Conservation (phyloP, 2,797 vertebrate genomes). For the Epinephelus coioides region DNA sequence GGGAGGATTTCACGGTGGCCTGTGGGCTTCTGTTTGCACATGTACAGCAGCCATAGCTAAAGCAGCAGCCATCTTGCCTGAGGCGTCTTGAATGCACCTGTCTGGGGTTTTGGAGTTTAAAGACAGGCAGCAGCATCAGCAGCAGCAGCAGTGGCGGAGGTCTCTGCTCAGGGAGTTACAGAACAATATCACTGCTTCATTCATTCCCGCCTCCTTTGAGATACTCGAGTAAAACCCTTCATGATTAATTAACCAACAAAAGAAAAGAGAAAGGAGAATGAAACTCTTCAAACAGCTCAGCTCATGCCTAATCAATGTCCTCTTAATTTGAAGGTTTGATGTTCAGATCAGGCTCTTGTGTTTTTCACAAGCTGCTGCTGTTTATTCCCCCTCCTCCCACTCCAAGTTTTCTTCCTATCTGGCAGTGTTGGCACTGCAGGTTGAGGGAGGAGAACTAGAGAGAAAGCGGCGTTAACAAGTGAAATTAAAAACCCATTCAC, state of each 20-base stretch:
- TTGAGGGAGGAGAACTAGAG: conserved; percentile 42
- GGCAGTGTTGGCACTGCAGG: conserved; percentile 43
- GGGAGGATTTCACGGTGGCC: conserved; percentile 13
- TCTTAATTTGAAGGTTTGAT: conserved; percentile 61
- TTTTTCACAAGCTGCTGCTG: conserved; percentile 43
- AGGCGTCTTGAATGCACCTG: conserved; percentile 39
- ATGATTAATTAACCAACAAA: conserved; percentile 61
- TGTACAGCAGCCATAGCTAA: conserved; percentile 17
- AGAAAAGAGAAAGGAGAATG: conserved; percentile 21
- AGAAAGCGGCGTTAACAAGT: conserved; percentile 70
- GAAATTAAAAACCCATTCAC: conserved; percentile 82
- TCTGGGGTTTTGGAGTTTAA: conserved; percentile 32
- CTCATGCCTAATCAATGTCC: conserved; percentile 54
- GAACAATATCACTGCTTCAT: conserved; percentile 35
- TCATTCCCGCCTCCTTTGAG: conserved; percentile 33
- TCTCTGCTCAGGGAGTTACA: conserved; percentile 42
- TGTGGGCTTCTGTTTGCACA: conserved; percentile 6
- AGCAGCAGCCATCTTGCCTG: conserved; percentile 41
- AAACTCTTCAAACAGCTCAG: conserved; percentile 39
- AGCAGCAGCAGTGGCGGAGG: background rate
- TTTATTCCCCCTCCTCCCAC: conserved; percentile 33
- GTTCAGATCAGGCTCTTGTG: conserved; percentile 36
- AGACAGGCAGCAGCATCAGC: background rate
- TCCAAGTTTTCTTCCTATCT: conserved; percentile 36
- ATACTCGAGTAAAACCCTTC: conserved; percentile 43